Evolutionary conservation across 2,888 invertebrate genomes (phyloP).

Genomic region (Lasioglossum villosulum): DNA sequence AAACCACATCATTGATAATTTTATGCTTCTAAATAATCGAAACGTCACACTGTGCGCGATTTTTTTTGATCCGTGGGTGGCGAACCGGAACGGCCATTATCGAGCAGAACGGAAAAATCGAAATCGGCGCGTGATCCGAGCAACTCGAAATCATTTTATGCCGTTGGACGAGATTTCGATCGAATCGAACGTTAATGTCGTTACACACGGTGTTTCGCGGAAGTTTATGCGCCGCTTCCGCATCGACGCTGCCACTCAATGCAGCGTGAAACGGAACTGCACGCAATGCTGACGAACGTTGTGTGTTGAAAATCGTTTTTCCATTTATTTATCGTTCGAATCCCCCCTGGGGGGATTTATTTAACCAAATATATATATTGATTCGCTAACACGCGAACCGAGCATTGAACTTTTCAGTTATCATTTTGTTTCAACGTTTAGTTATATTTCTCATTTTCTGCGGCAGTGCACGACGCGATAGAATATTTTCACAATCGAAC

Average conservation of each 20-base stretch:
- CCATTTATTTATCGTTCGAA: background rate
- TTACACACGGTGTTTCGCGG: background rate
- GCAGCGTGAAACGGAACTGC: background rate
- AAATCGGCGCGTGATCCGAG: background rate
- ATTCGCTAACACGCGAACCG: too few species aligned
- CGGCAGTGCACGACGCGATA: background rate
- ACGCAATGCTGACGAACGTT: background rate
- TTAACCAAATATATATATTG: background rate
- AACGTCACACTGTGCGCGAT: too few species aligned
- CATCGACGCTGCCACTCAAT: too few species aligned
- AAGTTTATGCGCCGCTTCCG: background rate
- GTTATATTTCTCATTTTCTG: too few species aligned
- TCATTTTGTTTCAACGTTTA: too few species aligned
- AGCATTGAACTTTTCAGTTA: too few species aligned
- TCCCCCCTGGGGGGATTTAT: background rate
- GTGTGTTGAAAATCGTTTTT: background rate
- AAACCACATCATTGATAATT: too few species aligned
- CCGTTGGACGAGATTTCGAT: background rate
- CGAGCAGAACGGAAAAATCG: background rate
- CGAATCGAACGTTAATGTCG: background rate
- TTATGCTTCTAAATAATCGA: too few species aligned
- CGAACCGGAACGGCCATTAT: constrained; percentile 1
- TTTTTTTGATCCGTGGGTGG: background rate
- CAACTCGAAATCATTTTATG: background rate
- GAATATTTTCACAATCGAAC: background rate